A percentile compares a stretch with the other conserved stretches of the same genome.
Conservation (phyloP, 2,888 invertebrate genomes). For the Lycia hirtaria region DNA sequence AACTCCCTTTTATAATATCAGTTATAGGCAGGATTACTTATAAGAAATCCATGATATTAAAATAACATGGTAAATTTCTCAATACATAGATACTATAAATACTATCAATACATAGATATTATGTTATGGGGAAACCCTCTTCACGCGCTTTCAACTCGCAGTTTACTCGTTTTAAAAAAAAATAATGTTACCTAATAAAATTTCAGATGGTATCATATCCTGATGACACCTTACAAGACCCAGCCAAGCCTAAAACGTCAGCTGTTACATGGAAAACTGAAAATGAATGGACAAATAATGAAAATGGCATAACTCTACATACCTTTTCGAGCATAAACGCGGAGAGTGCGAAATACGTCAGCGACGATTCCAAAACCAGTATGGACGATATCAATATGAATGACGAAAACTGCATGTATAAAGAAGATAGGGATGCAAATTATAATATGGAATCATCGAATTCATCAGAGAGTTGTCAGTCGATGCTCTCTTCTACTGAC, state of each 20-base stretch:
- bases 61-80: no score
- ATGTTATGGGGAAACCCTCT: no score
- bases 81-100: no score
- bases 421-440: conserved; percentile 78
- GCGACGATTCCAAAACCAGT: conserved; percentile 79
- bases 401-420: conserved; percentile 79
- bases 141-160: no score
- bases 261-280: conserved; percentile 78
- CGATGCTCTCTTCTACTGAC: conserved; percentile 65
- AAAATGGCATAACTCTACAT: conserved; percentile 72
- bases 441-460: conserved; percentile 82
- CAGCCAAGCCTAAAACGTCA: conserved; percentile 78
- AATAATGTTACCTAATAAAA: background rate
- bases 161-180: background rate
- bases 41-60: no score
- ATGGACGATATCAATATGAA: conserved; percentile 78
- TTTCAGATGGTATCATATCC: conserved; percentile 76
- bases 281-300: conserved; percentile 71
- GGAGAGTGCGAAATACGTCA: conserved; percentile 73
- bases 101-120: no score
- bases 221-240: conserved; percentile 76
- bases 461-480: conserved; percentile 80
- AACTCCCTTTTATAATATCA: no score
- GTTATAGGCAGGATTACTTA: no score
- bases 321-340: conserved; percentile 68